Conservation (phyloP, 1,140 invertebrate species). For the Drosophila nebulosa region DNA sequence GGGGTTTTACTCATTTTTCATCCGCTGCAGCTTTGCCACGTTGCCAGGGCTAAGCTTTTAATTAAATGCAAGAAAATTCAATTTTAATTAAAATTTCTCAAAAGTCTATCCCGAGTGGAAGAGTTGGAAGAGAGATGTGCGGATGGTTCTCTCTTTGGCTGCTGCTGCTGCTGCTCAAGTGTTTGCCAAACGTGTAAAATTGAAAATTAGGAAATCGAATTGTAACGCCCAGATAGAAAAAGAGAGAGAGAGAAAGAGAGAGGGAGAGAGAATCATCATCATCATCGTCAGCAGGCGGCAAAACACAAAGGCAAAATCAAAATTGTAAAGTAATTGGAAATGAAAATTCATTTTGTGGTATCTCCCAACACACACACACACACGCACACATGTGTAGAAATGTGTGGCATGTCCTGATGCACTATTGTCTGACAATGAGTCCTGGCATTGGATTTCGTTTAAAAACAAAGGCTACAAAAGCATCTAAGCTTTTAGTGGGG, state of each 20-base stretch:
- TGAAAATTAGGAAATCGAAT: constrained; percentile 79
- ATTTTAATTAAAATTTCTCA: constrained; percentile 79
- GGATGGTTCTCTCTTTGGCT: constrained; percentile 31
- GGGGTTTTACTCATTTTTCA: constrained; percentile 48
- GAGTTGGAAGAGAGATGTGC: constrained; percentile 16
- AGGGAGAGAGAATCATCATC: too few species aligned
- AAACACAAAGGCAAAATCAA: constrained; percentile 56
- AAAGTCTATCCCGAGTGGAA: too few species aligned
- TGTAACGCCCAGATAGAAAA: constrained; percentile 45
- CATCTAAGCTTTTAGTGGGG: too few species aligned
- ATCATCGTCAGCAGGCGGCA: constrained; percentile 1
- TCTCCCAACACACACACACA: neutral
- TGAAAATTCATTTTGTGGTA: constrained; percentile 68
- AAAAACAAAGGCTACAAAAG: neutral
- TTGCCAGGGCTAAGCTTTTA: constrained; percentile 66
- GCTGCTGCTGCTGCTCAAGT: constrained; percentile 42
- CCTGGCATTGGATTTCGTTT: neutral
- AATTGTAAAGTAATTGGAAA: constrained; percentile 78
- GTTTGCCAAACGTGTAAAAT: constrained; percentile 79
- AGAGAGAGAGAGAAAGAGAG: too few species aligned
- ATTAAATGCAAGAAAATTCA: constrained; percentile 79
- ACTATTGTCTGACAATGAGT: neutral
- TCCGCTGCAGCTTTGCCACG: constrained; percentile 26
- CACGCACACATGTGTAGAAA: constrained; percentile 30
- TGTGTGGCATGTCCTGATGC: constrained; percentile 3